These are phyloP conservation scores for Yasuhikotakia modesta DNA, from an alignment of 2,797 vertebrate genomes.

Conservation along the genomic window DNA sequence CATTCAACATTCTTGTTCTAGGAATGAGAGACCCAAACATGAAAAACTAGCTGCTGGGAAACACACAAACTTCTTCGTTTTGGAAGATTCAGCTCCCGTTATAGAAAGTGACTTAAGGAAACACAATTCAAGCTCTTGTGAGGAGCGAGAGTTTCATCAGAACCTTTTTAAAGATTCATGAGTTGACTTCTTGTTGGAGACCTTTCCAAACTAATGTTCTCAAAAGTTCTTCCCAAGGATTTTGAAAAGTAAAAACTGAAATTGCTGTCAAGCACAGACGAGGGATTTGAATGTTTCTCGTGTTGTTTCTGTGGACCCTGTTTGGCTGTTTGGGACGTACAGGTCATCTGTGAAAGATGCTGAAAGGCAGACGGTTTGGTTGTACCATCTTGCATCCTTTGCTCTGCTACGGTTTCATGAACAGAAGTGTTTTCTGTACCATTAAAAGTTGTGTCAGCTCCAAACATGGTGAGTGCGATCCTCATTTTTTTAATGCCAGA, in stretches of 20 bases:
- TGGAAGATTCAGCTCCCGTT: neutral
- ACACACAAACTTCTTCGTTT: neutral
- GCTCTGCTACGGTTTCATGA: slow-evolving; percentile 76
- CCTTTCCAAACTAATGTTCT: neutral
- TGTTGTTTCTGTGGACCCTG: slow-evolving; percentile 22
- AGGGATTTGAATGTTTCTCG: neutral
- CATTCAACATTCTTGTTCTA: neutral
- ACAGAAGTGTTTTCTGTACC: slow-evolving; percentile 82
- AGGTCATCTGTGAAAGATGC: slow-evolving; percentile 68
- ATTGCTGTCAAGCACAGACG: neutral
- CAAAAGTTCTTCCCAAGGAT: neutral
- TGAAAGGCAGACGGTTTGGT: slow-evolving; percentile 75
- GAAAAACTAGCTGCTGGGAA: neutral
- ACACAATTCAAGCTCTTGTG: neutral
- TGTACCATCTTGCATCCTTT: slow-evolving; percentile 75
- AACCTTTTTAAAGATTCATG: neutral
- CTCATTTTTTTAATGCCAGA: neutral
- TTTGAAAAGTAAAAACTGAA: neutral
- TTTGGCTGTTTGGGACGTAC: neutral
- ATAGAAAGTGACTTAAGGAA: neutral
- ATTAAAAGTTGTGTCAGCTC: slow-evolving; percentile 83
- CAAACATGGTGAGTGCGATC: slow-evolving; percentile 80
- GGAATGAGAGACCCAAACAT: neutral
- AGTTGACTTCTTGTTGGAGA: neutral
- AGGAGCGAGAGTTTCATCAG: too few species aligned